Evolutionary conservation across 2,797 vertebrate genomes (phyloP).

Genomic region (Eospalax fontanierii): DNA sequence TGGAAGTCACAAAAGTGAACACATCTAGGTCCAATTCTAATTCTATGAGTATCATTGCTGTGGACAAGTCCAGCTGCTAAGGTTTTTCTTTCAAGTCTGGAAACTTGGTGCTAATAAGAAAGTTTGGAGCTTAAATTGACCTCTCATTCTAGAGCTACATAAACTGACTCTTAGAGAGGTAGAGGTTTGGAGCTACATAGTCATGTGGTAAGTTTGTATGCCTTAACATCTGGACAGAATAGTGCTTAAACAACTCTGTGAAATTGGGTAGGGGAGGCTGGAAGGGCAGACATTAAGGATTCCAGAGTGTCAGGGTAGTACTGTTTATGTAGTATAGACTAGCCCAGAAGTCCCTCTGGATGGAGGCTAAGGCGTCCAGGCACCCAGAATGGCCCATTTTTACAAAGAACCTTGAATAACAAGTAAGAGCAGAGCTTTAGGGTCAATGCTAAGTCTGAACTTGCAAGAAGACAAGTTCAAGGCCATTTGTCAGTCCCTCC

Average conservation of each 20-base stretch:
- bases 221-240: neutral
- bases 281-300: neutral
- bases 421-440: neutral
- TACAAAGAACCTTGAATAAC: neutral
- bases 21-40: neutral
- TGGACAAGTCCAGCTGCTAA: neutral
- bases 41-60: neutral
- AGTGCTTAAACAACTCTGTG: neutral
- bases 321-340: neutral
- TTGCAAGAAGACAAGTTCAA: neutral
- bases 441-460: neutral
- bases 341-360: neutral
- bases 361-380: neutral
- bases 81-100: neutral
- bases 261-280: neutral
- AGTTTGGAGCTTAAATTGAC: constrained; percentile 11
- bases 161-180: constrained; percentile 27
- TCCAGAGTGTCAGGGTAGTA: neutral
- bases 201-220: neutral
- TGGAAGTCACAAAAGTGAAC: neutral
- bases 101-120: neutral
- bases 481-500: neutral
- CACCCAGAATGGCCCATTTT: neutral
- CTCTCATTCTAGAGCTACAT: neutral
- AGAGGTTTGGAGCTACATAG: neutral